A percentile compares a stretch with the other conserved stretches of the same genome.
These are phyloP conservation scores for Micrasema longulum DNA, from an alignment of 1,140 invertebrate species.

Conservation along the genomic window DNA sequence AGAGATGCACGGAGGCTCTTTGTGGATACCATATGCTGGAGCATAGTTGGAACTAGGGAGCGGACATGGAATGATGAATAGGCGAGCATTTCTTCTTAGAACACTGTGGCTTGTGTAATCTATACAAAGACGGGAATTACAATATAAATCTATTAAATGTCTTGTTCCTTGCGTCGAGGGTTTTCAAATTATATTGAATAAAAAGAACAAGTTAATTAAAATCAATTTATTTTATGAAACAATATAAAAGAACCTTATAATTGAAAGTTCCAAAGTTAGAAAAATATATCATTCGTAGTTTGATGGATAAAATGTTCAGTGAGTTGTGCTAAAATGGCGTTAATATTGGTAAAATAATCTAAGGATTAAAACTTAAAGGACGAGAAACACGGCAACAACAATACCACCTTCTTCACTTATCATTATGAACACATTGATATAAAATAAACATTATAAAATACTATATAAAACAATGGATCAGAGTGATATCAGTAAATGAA, in stretches of 20 bases:
- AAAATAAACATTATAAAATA: conserved; percentile 41
- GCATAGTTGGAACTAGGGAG: too few relatives aligned
- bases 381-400: conserved; percentile 31
- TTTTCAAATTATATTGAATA: too few relatives aligned
- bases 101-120: too few relatives aligned
- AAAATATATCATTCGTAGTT: conserved; percentile 43
- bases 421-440: conserved; percentile 30
- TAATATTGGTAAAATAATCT: conserved; percentile 41
- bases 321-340: conserved; percentile 36
- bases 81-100: too few relatives aligned
- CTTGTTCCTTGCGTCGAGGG: too few relatives aligned
- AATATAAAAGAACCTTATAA: conserved; percentile 33
- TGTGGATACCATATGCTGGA: too few relatives aligned
- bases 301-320: conserved; percentile 42
- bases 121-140: too few relatives aligned
- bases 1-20: too few relatives aligned
- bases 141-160: too few relatives aligned
- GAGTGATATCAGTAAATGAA: too few relatives aligned
- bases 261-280: conserved; percentile 31
- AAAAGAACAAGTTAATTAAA: conserved; percentile 33
- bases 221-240: conserved; percentile 40
- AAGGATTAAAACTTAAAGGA: conserved; percentile 45
- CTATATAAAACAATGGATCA: conserved; percentile 39
- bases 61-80: too few relatives aligned
- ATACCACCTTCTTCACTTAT: conserved; percentile 25